A percentile compares a stretch with the other conserved stretches of the same genome.
phyloP scores from a whole-genome alignment of 2,113 vertebrate species.

The Fulica atra region DNA sequence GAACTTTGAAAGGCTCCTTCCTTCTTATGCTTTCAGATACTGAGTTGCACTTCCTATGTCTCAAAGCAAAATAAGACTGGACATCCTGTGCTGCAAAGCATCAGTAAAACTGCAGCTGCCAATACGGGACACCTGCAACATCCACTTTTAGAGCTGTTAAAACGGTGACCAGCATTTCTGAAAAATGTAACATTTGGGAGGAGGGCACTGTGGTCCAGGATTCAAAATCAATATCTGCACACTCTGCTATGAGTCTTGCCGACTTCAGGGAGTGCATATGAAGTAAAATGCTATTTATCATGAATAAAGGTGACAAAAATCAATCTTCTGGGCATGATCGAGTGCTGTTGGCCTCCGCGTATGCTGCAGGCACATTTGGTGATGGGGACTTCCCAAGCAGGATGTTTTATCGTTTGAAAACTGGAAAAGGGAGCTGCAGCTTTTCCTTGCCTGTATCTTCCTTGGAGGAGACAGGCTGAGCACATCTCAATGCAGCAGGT shows the following conservation, averaged over 20 bases:
- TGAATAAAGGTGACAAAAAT: neutral
- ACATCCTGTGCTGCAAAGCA: constrained; percentile 18
- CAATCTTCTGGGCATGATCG: neutral
- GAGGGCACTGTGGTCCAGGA: neutral
- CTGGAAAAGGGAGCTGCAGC: neutral
- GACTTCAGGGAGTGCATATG: neutral
- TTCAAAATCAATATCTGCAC: neutral
- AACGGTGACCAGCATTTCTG: neutral
- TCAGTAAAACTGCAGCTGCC: constrained; percentile 6
- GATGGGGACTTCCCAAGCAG: neutral
- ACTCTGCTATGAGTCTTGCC: neutral
- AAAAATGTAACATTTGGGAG: neutral
- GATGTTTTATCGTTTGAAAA: neutral
- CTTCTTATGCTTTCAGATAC: neutral
- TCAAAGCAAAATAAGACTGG: neutral
- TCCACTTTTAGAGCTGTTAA: neutral
- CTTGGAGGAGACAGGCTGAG: neutral
- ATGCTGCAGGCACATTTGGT: neutral
- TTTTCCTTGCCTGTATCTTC: neutral
- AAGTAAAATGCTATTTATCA: neutral
- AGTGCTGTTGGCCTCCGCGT: neutral
- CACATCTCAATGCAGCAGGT: neutral
- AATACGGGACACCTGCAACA: neutral
- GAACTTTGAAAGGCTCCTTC: neutral
- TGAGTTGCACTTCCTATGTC: constrained; percentile 16